These are phyloP conservation scores for Zaprionus africanus DNA, from an alignment of 1,140 invertebrate genomes.

Conservation along the genomic window DNA sequence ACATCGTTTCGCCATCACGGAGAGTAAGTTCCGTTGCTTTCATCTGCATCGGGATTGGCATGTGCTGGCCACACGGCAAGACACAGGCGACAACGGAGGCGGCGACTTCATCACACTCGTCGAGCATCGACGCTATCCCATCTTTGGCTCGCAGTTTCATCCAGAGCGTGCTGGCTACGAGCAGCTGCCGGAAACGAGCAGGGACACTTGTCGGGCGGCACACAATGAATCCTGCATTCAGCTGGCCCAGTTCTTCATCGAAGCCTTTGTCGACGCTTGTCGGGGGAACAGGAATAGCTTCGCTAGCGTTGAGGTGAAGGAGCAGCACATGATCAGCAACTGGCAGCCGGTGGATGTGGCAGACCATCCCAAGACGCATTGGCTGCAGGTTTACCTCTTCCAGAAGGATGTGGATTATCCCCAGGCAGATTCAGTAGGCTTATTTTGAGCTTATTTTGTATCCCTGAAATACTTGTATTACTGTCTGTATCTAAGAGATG, in stretches of 20 bases:
- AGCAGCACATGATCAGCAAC: conserved; percentile 87
- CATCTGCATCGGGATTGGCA: conserved; percentile 87
- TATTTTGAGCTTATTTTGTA: no score
- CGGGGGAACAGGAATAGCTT: conserved; percentile 87
- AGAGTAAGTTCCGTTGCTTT: conserved; percentile 84
- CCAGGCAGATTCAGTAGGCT: no score
- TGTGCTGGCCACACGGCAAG: conserved; percentile 89
- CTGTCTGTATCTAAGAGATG: no score
- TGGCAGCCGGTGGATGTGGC: conserved; percentile 86
- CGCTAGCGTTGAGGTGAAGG: conserved; percentile 83
- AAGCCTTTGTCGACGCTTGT: conserved; percentile 92
- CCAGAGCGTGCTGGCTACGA: conserved; percentile 95
- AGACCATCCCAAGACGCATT: conserved; percentile 32
- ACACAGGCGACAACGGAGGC: conserved; percentile 83
- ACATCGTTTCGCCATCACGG: conserved; percentile 90
- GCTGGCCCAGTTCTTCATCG: conserved; percentile 90
- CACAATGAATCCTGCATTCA: conserved; percentile 85
- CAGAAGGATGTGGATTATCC: conserved; percentile 53
- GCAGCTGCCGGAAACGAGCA: conserved; percentile 86
- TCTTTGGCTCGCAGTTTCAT: conserved; percentile 95
- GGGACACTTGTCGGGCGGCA: conserved; percentile 86
- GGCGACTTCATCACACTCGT: conserved; percentile 87
- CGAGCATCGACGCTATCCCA: conserved; percentile 89
- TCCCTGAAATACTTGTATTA: no score
- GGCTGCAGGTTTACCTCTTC: conserved; percentile 62